Evolutionary conservation across 2,797 vertebrate genomes (phyloP).

Genomic region (Cossypha polioptera): DNA sequence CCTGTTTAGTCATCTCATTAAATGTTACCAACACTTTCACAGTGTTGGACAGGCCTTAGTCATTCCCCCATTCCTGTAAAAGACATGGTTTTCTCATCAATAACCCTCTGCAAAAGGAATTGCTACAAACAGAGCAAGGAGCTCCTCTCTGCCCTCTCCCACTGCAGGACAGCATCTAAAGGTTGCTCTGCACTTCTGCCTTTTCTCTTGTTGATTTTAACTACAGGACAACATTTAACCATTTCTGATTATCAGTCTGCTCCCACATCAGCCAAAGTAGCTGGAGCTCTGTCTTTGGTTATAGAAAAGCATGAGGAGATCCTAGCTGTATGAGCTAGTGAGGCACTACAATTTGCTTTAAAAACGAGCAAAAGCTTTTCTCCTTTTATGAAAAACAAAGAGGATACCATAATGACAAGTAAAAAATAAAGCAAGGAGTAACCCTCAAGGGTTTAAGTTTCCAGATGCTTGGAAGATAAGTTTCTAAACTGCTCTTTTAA

Average conservation of each 20-base stretch:
- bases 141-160: neutral
- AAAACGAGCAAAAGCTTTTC: neutral
- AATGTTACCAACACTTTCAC: conserved; percentile 52
- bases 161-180: neutral
- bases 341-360: neutral
- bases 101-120: neutral
- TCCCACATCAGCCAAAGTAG: neutral
- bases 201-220: neutral
- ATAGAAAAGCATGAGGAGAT: neutral
- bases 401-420: neutral
- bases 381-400: neutral
- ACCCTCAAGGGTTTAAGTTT: neutral
- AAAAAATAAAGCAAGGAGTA: neutral
- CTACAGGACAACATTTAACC: neutral
- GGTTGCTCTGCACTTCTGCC: neutral
- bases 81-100: conserved; percentile 45
- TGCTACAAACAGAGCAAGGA: neutral
- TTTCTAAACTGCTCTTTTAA: neutral
- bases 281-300: neutral
- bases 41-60: conserved; percentile 24
- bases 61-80: conserved; percentile 10
- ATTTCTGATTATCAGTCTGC: neutral
- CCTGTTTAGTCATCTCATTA: conserved; percentile 59
- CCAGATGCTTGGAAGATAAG: neutral
- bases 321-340: neutral